phyloP scores from a whole-genome alignment of 2,113 vertebrate species.

The Stegastes partitus region DNA sequence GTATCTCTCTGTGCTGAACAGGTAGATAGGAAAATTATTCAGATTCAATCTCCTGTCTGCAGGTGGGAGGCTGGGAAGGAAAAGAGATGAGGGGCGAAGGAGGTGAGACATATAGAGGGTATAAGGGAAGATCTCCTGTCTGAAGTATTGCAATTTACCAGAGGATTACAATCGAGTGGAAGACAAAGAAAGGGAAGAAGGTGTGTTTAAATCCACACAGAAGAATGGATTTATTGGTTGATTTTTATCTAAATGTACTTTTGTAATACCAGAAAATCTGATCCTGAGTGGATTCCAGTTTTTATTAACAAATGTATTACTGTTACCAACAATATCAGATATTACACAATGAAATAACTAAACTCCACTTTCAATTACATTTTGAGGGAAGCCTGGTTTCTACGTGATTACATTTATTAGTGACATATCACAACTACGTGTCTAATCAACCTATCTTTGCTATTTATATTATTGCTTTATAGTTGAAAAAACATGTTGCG shows the following conservation, averaged over 20 bases:
- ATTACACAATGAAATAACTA: no score
- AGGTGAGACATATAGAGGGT: neutral
- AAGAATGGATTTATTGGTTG: neutral
- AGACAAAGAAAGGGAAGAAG: neutral
- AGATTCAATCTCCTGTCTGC: slow-evolving; percentile 11
- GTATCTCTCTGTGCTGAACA: slow-evolving; percentile 19
- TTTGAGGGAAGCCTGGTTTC: no score
- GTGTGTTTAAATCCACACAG: neutral
- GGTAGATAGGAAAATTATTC: slow-evolving; percentile 55
- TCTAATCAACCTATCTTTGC: no score
- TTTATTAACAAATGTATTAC: no score
- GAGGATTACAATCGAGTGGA: neutral
- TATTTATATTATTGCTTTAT: no score
- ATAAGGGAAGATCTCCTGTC: slow-evolving; percentile 7
- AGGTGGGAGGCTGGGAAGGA: neutral
- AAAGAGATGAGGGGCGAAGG: neutral
- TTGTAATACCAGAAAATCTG: neutral
- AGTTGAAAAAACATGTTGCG: no score
- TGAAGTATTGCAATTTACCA: slow-evolving; percentile 5
- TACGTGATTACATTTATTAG: no score
- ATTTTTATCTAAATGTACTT: neutral
- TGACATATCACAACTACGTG: no score
- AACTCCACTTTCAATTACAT: no score
- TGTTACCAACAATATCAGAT: no score
- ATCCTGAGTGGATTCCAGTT: no score